Base-by-base conservation (phyloP, 2,797 vertebrate genomes). In the Tarsius wallacei region DNA sequence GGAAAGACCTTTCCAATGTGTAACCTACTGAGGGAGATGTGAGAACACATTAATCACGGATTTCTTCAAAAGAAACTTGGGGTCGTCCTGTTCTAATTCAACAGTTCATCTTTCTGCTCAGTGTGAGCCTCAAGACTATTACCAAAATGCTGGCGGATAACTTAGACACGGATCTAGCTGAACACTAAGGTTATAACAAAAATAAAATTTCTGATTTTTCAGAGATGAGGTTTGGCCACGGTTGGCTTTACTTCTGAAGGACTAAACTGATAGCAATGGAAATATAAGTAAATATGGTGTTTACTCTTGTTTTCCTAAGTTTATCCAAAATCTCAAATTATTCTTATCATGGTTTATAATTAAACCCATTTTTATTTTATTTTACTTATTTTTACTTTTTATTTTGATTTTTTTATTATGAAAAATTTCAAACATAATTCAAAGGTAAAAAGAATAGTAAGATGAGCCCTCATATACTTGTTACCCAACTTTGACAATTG, bases 1-100 rank as follows among this genome's bases (percentile, higher is more conserved):
- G 96, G 97, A 97, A 96, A 97, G 95, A 96, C 87, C 94, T 98
- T 97, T 91, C 90, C 85, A 92, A 73, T 28, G 91, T 90, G 85
- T 51, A 96, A 95, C 96, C 0, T 42, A 95, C 94, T 7, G 3
- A 97, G 74, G 47, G 89, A 95, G 96, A 94, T 73, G 95, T 96
- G 94, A 98, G 98, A 97, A 94, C 90, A 95, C 77, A 82, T 87
- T 1, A 51, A 93, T 94, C 96, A 94, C 8, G 15, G 49, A 61
- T 91, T 77, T 97, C 95, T 97, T 97, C 95, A 59, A 95, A 97
- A 91, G 98, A 95, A 98, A 66, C 7, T 57, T 74, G 66, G 51
- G 64, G 47, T 26, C 81, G 78, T 10, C 31, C 84, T 94, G 47
- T 61, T 94, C 51, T 26, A 0, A 81, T 89, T 96, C 93, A 80